Evolutionary conservation across 2,797 vertebrate species (phyloP).

Genomic region (Synanceia verrucosa): DNA sequence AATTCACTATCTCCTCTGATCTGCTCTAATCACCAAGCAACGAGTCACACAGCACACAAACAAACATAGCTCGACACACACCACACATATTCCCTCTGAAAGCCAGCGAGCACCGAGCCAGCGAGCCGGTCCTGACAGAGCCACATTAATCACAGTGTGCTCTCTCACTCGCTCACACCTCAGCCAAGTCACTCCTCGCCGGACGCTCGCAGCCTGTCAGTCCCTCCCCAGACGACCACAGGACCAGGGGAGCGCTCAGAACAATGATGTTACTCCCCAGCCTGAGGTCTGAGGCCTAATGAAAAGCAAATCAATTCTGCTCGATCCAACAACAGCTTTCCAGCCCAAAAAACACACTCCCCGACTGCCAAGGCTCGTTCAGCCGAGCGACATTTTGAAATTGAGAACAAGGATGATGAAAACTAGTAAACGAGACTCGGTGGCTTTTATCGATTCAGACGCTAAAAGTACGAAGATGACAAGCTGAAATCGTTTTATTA

Average conservation of each 20-base stretch:
- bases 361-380: constrained; percentile 53
- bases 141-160: constrained; percentile 72
- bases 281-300: constrained; percentile 42
- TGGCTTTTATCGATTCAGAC: constrained; percentile 36
- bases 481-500: constrained; percentile 8
- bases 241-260: constrained; percentile 49
- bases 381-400: constrained; percentile 43
- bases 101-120: constrained; percentile 50
- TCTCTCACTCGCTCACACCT: constrained; percentile 59
- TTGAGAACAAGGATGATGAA: constrained; percentile 36
- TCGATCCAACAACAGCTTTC: constrained; percentile 42
- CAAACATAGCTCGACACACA: constrained; percentile 50
- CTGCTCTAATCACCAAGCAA: constrained; percentile 74
- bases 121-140: constrained; percentile 64
- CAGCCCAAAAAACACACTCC: constrained; percentile 42
- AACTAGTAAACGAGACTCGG: constrained; percentile 36
- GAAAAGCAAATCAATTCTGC: constrained; percentile 65
- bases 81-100: constrained; percentile 55
- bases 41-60: constrained; percentile 42
- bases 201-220: constrained; percentile 46
- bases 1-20: constrained; percentile 73
- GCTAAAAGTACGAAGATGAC: constrained; percentile 27
- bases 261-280: constrained; percentile 63
- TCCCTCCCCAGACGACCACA: constrained; percentile 31
- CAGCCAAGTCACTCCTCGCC: constrained; percentile 63